These are phyloP conservation scores for Metopolophium dirhodum DNA, from an alignment of 1,140 invertebrate species.

Conservation along the genomic window DNA sequence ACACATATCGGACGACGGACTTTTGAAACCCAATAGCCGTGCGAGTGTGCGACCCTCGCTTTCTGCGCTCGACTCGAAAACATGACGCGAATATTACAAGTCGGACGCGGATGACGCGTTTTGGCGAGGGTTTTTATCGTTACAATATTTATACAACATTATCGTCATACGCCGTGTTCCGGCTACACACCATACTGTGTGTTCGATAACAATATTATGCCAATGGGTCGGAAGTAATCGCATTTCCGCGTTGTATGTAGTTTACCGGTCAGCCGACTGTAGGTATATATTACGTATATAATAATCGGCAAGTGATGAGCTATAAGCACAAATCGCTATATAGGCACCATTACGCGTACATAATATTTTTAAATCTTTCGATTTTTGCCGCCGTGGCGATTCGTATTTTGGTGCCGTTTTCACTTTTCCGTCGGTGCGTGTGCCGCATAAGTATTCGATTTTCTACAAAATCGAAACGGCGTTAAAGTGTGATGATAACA, in stretches of 20 bases:
- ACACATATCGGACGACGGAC: neutral
- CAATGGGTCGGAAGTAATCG: slow-evolving; percentile 1
- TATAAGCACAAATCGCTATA: too few species aligned
- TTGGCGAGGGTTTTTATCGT: neutral
- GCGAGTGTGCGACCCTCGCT: neutral
- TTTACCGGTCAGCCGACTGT: neutral
- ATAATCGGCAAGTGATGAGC: too few species aligned
- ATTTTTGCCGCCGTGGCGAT: neutral
- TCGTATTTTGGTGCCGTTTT: too few species aligned
- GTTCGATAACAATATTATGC: too few species aligned
- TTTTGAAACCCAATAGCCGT: slow-evolving; percentile 33
- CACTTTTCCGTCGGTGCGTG: neutral
- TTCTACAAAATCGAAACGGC: neutral
- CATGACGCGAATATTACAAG: neutral
- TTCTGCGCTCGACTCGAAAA: neutral
- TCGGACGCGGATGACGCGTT: neutral
- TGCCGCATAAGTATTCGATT: neutral
- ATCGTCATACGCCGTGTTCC: neutral
- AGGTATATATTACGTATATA: neutral
- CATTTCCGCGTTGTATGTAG: neutral
- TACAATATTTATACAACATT: neutral
- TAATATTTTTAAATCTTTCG: neutral
- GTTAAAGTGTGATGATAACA: neutral
- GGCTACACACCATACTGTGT: neutral
- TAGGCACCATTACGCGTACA: too few species aligned